These are phyloP conservation scores for Dicerorhinus sumatrensis DNA, from an alignment of 2,113 vertebrate species.

Conservation along the genomic window DNA sequence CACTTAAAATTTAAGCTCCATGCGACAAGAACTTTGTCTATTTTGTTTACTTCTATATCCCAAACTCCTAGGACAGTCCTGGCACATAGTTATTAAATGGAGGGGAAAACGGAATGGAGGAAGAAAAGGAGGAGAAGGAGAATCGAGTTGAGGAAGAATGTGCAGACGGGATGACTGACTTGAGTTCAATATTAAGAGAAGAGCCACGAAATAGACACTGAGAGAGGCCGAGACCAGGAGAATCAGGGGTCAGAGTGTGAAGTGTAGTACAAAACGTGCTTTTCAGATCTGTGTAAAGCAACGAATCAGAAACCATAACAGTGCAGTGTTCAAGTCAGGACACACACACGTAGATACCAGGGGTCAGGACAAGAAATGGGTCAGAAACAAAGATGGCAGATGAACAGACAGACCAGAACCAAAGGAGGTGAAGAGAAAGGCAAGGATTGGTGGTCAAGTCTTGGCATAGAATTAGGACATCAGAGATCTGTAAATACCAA, in stretches of 20 bases:
- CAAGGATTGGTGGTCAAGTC: not conserved
- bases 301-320: not conserved
- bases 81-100: not conserved
- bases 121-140: not conserved
- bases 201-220: not conserved
- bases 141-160: not conserved
- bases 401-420: not conserved
- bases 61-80: not conserved
- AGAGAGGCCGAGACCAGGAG: not conserved
- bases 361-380: not conserved
- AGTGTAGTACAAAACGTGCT: not conserved
- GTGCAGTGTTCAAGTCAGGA: not conserved
- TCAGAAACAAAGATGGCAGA: not conserved
- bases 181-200: not conserved
- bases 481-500: not conserved
- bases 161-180: not conserved
- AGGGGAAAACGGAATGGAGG: not conserved
- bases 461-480: not conserved
- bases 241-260: not conserved
- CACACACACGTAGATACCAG: not conserved
- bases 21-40: not conserved
- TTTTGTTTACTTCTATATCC: not conserved
- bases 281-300: not conserved
- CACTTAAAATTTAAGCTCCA: not conserved
- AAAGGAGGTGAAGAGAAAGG: not conserved